Evolutionary conservation across 2,113 vertebrate genomes (phyloP), one percentile per base, ranked within the genome.

Genomic region (Notarius lentiginosus): DNA sequence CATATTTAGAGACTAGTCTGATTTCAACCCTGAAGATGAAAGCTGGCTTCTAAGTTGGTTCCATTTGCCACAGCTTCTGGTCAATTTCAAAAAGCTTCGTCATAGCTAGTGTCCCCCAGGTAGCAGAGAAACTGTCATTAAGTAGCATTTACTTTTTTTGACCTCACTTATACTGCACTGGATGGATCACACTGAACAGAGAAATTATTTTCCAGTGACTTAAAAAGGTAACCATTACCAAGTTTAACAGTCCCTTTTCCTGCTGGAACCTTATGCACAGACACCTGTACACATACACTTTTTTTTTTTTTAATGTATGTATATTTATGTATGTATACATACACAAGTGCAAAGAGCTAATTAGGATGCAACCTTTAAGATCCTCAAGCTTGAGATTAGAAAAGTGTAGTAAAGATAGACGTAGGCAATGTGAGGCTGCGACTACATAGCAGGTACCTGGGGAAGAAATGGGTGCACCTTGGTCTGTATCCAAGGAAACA

Each of bases 401-500:
- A 61, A 81, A 41, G 56, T 56, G n/a, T 41, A 80, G 27, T 20
- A 60, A 60, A 20, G 1, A 24, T 24, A 61, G 18, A 80, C 2
- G 6, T 79, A 30, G 79, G 6, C n/a, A 82, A 7, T 81, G 4
- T 49, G 17, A 47, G 1, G 53, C 47, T n/a, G 10, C 7, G 2
- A 12, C 51, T 66, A 63, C n/a, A 86, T 58, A 80, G 55, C 63
- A 60, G 77, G 20, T 88, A 94, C 95, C 94, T 93, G 87, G 79
- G 70, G 83, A 65, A 82, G 84, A 72, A 0, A 88, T 89, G 6
- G 90, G 91, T 58, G 34, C 82, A 87, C 22, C 49, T 41, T 95
- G 95, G 83, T 94, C 92, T 27, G 87, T 92, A 65, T 84, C 92
- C 41, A 91, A 72, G 82, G 90, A 93, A 89, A 92, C 65, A 30